Base-by-base conservation (phyloP, 2,797 vertebrate species). In the Miichthys miiuy region DNA sequence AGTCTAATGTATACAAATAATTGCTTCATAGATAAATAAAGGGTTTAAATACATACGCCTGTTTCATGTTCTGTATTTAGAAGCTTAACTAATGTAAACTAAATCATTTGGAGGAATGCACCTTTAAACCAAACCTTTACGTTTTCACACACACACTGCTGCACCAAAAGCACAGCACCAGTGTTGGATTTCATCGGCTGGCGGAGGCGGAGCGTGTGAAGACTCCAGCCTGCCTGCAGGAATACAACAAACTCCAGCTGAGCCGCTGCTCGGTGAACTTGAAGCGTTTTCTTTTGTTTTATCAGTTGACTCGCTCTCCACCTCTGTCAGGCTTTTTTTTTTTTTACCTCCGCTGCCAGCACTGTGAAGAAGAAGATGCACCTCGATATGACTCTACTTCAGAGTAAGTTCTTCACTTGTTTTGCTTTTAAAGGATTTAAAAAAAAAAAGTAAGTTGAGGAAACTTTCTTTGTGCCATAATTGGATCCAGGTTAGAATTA, bases 351-450 rank as follows among this genome's bases (percentile, higher is more conserved):
- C 11, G 23, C 83, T 66, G 51, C 20, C 77, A 58, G 54, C 80
- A 0, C 69, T 3, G 55, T 6, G 60, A 64, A 57, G 21, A 79
- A 68, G 76, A 90, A 75, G 83, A 89, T 84, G 88, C 69, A 18
- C 17, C 54, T 72, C 55, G 57, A 82, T 5, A 83, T 94, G 92
- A 72, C 79, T 79, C 81, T 92, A 21, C 48, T 94, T n/a, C 89
- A 86, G 10, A 81, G 96, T 96, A 91, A 96, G 95, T 93, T 60
- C 1, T 65, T 16, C 54, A 18, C 0, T 68, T 55, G 0, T 68
- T 0, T 77, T 41, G 12, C 1, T 25, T 63, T 76, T 6, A 2
- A 18, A 4, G 3, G 2, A n/a, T n/a, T 6, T 6, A 6, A 18
- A 3, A 11, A n/a, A 11, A 11, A 58, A 4, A 71, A 50, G 14